A percentile compares a stretch with the other conserved stretches of the same genome.
phyloP scores from a whole-genome alignment of 1,140 invertebrate species.

The Heliconius himera region DNA sequence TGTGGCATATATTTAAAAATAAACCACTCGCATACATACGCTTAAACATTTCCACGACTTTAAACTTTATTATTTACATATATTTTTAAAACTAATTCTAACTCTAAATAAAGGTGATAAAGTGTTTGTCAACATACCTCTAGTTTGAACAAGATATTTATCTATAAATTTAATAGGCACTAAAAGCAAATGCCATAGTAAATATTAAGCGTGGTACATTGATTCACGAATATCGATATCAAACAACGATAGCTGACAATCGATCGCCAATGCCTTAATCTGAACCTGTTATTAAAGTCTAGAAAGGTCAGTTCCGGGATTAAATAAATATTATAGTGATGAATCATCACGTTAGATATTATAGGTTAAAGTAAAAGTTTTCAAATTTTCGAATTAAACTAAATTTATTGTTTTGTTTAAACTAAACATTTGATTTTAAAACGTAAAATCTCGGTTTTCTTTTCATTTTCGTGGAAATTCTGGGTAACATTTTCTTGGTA shows the following conservation, averaged over 20 bases:
- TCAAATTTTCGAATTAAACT: no score
- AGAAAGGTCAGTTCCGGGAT: conserved; percentile 8
- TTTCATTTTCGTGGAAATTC: no score
- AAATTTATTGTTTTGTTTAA: no score
- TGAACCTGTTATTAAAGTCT: neutral
- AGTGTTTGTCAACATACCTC: neutral
- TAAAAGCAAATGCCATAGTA: conserved; percentile 22
- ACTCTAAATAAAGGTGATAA: neutral
- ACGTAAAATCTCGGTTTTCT: no score
- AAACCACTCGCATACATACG: no score
- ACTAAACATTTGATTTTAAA: no score
- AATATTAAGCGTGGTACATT: conserved; percentile 30
- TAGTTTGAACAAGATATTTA: neutral
- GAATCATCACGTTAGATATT: neutral
- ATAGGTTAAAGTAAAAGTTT: conserved; percentile 1
- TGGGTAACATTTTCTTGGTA: no score
- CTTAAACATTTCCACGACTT: no score
- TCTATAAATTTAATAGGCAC: conserved; percentile 8
- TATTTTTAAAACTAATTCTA: neutral
- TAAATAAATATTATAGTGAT: conserved; percentile 1
- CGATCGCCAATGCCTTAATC: conserved; percentile 8
- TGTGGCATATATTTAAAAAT: no score
- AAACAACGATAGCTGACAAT: conserved; percentile 26
- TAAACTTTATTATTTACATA: no score
- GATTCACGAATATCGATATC: conserved; percentile 46